Percentiles rank a stretch among this genome's conserved stretches.
These are phyloP conservation scores for Habroteleia sp. DNA, from an alignment of 2,888 invertebrate genomes.

Conservation along the genomic window DNA sequence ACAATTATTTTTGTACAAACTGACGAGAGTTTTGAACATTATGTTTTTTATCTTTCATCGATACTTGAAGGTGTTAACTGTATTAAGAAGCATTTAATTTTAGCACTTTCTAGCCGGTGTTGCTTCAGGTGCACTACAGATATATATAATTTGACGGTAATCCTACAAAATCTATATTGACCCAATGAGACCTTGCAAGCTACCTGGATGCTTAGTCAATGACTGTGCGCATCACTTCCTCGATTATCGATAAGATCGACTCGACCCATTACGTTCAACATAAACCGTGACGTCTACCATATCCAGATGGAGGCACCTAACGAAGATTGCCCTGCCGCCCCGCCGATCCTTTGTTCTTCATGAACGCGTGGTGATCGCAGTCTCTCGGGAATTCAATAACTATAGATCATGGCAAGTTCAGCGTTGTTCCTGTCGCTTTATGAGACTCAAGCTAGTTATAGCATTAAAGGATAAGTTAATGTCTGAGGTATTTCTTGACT, in stretches of 20 bases:
- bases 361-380: conserved; percentile 65
- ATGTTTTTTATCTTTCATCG: conserved; percentile 4
- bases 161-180: conserved; percentile 15
- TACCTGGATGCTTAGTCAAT: conserved; percentile 71
- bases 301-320: conserved; percentile 36
- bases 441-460: conserved; percentile 48
- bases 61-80: conserved; percentile 36
- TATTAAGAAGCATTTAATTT: conserved; percentile 3
- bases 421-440: conserved; percentile 65
- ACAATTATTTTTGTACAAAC: conserved; percentile 23
- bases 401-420: conserved; percentile 73
- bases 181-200: conserved; percentile 68
- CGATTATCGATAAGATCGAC: conserved; percentile 72
- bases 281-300: conserved; percentile 45
- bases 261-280: conserved; percentile 35
- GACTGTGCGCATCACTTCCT: conserved; percentile 73
- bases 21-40: too few species aligned
- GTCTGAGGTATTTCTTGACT: conserved; percentile 44
- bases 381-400: conserved; percentile 74
- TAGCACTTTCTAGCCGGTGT: conserved; percentile 1
- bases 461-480: conserved; percentile 45
- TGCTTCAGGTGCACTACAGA: background rate
- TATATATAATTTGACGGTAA: conserved; percentile 12
- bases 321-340: conserved; percentile 13
- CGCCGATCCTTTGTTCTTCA: conserved; percentile 54